A percentile compares a stretch with the other conserved stretches of the same genome.
Conservation (phyloP, 1,140 invertebrate species). For the Uloborus diversus region DNA sequence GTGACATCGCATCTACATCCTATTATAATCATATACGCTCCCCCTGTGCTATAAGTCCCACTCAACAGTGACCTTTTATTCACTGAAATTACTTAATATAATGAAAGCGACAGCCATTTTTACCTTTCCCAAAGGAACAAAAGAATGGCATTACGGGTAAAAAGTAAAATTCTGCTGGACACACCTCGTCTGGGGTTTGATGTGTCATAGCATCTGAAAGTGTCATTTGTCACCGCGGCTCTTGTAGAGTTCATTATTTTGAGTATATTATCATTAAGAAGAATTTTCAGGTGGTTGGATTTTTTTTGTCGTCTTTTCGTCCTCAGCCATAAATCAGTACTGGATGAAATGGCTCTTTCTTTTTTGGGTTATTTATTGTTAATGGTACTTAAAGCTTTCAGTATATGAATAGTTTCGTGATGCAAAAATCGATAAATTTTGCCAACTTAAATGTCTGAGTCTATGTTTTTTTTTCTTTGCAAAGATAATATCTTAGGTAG, state of each 20-base stretch:
- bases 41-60: background rate
- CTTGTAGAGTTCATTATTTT: constrained; percentile 33
- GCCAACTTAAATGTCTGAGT: too few species aligned
- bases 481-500: too few species aligned
- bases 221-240: constrained; percentile 39
- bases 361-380: too few species aligned
- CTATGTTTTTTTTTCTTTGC: too few species aligned
- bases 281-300: constrained; percentile 13
- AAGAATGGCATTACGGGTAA: background rate
- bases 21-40: too few species aligned
- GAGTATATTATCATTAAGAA: constrained; percentile 30
- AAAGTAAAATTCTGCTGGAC: background rate
- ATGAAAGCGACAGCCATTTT: constrained; percentile 45
- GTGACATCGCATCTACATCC: background rate
- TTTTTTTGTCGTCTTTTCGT: too few species aligned
- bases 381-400: too few species aligned
- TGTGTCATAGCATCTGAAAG: background rate
- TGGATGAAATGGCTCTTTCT: background rate
- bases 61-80: background rate
- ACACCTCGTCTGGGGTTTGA: background rate
- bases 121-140: constrained; percentile 2
- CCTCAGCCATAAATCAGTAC: background rate
- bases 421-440: too few species aligned
- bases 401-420: too few species aligned
- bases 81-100: constrained; percentile 47